These are phyloP conservation scores for Scaptomyza flava DNA, from an alignment of 2,888 invertebrate genomes.

Conservation along the genomic window DNA sequence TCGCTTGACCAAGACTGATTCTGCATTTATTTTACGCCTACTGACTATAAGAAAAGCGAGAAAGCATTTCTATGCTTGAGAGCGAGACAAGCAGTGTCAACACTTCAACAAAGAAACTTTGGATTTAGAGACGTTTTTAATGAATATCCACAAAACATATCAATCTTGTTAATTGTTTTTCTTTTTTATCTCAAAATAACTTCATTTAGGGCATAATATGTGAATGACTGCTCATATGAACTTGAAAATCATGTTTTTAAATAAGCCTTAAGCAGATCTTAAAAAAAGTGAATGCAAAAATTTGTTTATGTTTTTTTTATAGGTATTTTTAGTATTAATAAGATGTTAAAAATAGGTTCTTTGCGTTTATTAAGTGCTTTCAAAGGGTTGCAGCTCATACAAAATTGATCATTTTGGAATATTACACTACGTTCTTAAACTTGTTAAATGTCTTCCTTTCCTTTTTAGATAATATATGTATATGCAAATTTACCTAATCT, in stretches of 20 bases:
- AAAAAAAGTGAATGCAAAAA: background rate
- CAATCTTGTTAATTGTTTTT: background rate
- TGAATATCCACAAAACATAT: background rate
- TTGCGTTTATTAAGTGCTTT: no score
- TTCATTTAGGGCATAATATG: background rate
- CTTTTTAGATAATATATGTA: slow-evolving; percentile 28
- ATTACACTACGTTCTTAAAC: no score
- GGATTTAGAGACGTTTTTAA: background rate
- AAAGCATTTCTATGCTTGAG: background rate
- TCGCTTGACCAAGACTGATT: slow-evolving; percentile 5
- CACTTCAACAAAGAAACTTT: background rate
- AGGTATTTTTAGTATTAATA: background rate
- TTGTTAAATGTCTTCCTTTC: no score
- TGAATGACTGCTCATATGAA: background rate
- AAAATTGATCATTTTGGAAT: no score
- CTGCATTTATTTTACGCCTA: slow-evolving; percentile 2
- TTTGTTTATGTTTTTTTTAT: background rate
- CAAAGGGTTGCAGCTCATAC: no score
- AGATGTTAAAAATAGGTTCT: no score
- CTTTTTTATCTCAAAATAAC: no score
- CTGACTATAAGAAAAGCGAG: slow-evolving; percentile 10
- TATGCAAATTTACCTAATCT: slow-evolving; percentile 29
- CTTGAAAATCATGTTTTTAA: background rate
- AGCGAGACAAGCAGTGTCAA: slow-evolving; percentile 6
- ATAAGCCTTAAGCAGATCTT: no score